Conservation (phyloP, 2,888 invertebrate genomes). For the Ophioninae sp. region DNA sequence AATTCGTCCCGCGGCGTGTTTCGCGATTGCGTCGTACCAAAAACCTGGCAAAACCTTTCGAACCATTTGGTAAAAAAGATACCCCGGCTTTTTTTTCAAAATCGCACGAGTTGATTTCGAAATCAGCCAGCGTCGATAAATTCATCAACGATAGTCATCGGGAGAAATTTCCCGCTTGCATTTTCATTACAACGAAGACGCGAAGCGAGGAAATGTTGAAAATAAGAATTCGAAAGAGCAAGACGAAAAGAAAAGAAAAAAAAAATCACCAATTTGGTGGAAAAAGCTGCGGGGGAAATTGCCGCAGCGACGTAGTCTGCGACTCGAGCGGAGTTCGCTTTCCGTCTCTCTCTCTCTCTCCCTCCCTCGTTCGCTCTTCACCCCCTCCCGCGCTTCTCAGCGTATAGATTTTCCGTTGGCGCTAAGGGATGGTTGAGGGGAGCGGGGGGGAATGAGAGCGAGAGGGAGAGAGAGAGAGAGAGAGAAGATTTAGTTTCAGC, state of each 20-base stretch:
- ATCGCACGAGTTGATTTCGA: not conserved
- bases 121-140: not conserved
- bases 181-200: not conserved
- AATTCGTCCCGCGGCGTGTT: too few relatives aligned
- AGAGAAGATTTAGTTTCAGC: constrained; percentile 66
- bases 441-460: constrained; percentile 25
- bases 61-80: too few relatives aligned
- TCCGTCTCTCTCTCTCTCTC: constrained; percentile 40
- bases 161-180: not conserved
- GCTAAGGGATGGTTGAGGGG: constrained; percentile 68
- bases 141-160: not conserved
- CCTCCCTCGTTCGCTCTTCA: constrained; percentile 59
- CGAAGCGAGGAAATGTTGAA: not conserved
- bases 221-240: not conserved
- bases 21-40: too few relatives aligned
- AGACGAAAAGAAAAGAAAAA: not conserved
- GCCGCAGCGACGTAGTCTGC: constrained; percentile 57
- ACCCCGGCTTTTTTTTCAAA: too few relatives aligned
- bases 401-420: constrained; percentile 76
- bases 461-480: constrained; percentile 31
- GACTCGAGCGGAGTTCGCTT: constrained; percentile 63
- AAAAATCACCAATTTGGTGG: not conserved
- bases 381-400: constrained; percentile 59
- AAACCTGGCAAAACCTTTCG: too few relatives aligned
- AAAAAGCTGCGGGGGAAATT: constrained; percentile 25